A percentile compares a stretch with the other conserved stretches of the same genome.
Conservation (phyloP, 2,888 invertebrate genomes). For the Sclerodermus sp. region DNA sequence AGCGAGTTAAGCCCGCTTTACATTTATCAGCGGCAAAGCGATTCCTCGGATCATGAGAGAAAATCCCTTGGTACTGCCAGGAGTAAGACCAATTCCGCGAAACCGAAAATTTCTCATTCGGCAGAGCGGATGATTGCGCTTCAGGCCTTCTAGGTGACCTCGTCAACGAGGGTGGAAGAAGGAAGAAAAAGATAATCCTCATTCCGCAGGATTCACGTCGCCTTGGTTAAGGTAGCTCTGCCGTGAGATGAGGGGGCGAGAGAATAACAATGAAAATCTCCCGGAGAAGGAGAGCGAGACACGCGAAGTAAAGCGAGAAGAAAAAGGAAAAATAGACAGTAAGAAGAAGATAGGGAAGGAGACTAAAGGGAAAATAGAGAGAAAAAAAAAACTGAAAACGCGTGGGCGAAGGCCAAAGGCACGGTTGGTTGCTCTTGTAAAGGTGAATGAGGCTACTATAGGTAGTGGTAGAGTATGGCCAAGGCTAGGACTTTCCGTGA, state of each 20-base stretch:
- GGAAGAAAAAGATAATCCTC: constrained; percentile 18
- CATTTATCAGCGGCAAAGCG: constrained; percentile 11
- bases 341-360: background rate
- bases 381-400: background rate
- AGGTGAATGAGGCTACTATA: constrained; percentile 5
- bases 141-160: constrained; percentile 4
- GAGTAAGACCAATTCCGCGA: constrained; percentile 6
- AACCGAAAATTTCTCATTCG: constrained; percentile 12
- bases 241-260: background rate
- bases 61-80: constrained; percentile 4
- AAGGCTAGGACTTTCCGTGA: constrained; percentile 24
- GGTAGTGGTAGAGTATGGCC: too few relatives aligned
- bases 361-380: background rate
- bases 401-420: background rate
- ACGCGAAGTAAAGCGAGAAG: background rate
- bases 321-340: background rate
- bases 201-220: constrained; percentile 12
- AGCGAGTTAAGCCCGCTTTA: constrained; percentile 3
- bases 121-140: constrained; percentile 5
- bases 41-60: constrained; percentile 8
- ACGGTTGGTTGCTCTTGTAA: background rate
- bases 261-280: background rate
- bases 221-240: constrained; percentile 1
- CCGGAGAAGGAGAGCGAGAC: background rate
- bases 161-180: background rate